Base-by-base conservation (phyloP, 2,797 vertebrate genomes). In the Muscicapa striata region DNA sequence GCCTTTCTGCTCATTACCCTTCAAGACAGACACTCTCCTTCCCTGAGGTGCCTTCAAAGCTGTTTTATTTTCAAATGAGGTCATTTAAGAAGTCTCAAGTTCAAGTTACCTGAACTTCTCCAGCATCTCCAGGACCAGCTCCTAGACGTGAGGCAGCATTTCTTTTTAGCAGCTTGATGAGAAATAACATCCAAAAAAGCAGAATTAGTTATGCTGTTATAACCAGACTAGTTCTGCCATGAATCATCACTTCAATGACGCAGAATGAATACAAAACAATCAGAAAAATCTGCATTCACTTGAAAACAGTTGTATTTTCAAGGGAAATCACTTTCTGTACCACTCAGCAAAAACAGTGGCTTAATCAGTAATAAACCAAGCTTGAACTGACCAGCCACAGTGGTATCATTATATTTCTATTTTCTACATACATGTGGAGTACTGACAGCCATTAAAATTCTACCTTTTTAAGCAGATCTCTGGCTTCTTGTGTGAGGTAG, bases 401-500 rank as follows among this genome's bases (percentile, higher is more conserved):
- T 13, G 4, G 19, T n/a, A 67, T 30, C 30, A 45, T 27, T 46
- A 3, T 4, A 55, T 29, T 93, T 92, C 32, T 64, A 4, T 51
- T 81, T 85, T 78, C 69, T 55, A 78, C 29, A 61, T 15, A 61
- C 7, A 57, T 0, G 0, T 5, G 19, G 16, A 94, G 54, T 23
- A 69, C 51, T 66, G 52, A 94, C 36, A 85, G 41, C 70, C 15
- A 63, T 59, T 43, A 24, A 91, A 94, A 85, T 29, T 21, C 64
- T 98, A 99, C 99, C 98, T 98, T 99, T 98, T 99, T 99, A 95
- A 99, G 98, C 96, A 99, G 98, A 98, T 99, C 99, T 98, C 99
- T 98, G 98, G 99, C 99, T 99, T 99, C 99, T 98, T 99, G 99
- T 94, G 99, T 99, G 99, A 99, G 99, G 99, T 99, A 99, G 98